These are phyloP conservation scores for Orthonychiurus folsomi DNA, from an alignment of 2,888 invertebrate genomes.

Conservation along the genomic window DNA sequence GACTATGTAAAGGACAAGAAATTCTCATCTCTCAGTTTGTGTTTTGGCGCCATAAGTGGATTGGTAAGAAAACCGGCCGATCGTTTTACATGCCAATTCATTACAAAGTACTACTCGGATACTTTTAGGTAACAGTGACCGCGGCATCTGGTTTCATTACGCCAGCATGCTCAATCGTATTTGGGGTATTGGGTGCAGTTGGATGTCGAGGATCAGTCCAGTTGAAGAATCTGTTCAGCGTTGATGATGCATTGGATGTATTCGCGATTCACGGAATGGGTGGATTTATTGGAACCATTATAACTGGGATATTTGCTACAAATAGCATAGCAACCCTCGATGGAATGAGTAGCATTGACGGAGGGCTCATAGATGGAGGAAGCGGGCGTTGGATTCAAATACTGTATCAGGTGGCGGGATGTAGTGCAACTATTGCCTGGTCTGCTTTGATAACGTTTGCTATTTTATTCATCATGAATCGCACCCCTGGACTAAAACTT, in stretches of 20 bases:
- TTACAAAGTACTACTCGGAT: too few relatives aligned
- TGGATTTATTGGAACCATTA: conserved; percentile 30
- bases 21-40: conserved; percentile 30
- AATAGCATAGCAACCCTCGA: conserved; percentile 21
- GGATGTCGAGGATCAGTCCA: conserved; percentile 26
- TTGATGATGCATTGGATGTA: conserved; percentile 33
- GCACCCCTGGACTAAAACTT: conserved; percentile 20
- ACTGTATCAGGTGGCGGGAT: conserved; percentile 20
- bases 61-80: too few relatives aligned
- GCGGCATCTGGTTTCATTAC: conserved; percentile 23
- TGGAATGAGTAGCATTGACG: conserved; percentile 4
- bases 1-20: conserved; percentile 26
- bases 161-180: conserved; percentile 22
- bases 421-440: conserved; percentile 19
- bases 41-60: conserved; percentile 12
- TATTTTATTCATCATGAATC: conserved; percentile 22
- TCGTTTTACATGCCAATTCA: too few relatives aligned
- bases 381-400: conserved; percentile 30
- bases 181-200: conserved; percentile 28
- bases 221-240: conserved; percentile 22
- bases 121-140: conserved; percentile 18
- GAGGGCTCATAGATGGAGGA: conserved; percentile 26
- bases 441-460: conserved; percentile 17
- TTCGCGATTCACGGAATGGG: conserved; percentile 28
- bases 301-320: conserved; percentile 33